Conservation (phyloP, 2,113 vertebrate genomes). For the Ophthalmotilapia sp. region DNA sequence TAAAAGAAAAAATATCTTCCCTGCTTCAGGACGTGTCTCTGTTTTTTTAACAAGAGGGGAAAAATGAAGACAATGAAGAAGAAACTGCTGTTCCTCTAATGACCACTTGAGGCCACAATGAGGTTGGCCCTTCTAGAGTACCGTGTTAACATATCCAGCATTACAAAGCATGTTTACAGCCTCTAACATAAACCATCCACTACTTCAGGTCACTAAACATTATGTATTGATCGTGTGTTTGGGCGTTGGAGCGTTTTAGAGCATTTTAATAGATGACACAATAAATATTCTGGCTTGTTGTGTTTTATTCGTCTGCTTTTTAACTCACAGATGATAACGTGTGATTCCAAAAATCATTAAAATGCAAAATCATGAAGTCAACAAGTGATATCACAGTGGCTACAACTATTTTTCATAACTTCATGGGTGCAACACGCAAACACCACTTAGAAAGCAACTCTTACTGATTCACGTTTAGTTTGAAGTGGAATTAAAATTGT, state of each 20-base stretch:
- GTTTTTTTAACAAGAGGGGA: not conserved
- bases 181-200: not conserved
- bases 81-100: not conserved
- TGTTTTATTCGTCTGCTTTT: fast-evolving
- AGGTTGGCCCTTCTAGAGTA: not conserved
- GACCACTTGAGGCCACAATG: not conserved
- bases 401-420: not conserved
- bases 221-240: not conserved
- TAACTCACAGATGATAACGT: fast-evolving
- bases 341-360: fast-evolving
- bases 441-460: not conserved
- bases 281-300: not conserved
- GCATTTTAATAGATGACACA: not conserved
- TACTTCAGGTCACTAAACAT: fast-evolving
- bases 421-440: not conserved
- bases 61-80: not conserved
- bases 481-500: not conserved
- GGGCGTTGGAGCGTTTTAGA: not conserved
- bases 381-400: not conserved
- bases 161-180: not conserved
- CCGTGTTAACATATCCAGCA: fast-evolving
- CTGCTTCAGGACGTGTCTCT: not conserved
- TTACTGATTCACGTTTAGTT: not conserved
- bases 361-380: not conserved
- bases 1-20: not conserved